Conservation (phyloP, 2,113 vertebrate species). For the Grallaria varia region DNA sequence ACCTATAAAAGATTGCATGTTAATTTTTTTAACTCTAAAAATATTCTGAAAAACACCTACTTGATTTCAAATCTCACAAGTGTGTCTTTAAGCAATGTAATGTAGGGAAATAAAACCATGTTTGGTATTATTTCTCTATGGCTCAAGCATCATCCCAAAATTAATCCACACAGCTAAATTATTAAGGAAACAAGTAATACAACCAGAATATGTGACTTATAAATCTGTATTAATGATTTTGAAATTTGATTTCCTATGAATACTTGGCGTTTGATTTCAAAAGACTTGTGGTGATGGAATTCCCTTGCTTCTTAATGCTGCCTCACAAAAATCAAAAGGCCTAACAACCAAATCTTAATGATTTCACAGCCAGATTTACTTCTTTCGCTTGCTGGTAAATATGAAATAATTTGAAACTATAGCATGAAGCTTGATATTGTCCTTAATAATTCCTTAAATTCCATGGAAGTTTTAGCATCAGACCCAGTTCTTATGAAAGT, state of each 20-base stretch:
- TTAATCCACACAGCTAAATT: neutral
- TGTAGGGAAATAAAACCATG: neutral
- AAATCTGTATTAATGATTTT: constrained; percentile 23
- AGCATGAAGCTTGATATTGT: constrained; percentile 32
- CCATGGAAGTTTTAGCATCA: neutral
- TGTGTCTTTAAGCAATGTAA: neutral
- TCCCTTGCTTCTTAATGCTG: constrained; percentile 68
- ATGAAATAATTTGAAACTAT: constrained; percentile 21
- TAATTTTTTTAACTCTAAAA: constrained; percentile 58
- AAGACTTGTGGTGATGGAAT: constrained; percentile 65
- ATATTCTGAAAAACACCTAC: constrained; percentile 52
- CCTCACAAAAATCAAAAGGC: neutral
- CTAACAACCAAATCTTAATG: constrained; percentile 28
- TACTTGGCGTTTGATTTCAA: constrained; percentile 64
- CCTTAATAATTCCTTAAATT: constrained; percentile 18
- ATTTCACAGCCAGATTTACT: constrained; percentile 38
- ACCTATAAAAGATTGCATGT: constrained; percentile 31
- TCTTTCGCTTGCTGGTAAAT: constrained; percentile 17
- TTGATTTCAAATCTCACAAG: constrained; percentile 54
- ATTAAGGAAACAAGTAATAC: neutral
- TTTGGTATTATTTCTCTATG: constrained; percentile 47
- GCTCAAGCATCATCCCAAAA: neutral
- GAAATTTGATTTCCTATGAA: constrained; percentile 46
- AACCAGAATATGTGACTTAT: neutral
- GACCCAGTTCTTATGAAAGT: neutral